Evolutionary conservation across 2,113 vertebrate species (phyloP), one percentile per base, ranked within the genome.

Genomic region (Pachypanchax playfairii): DNA sequence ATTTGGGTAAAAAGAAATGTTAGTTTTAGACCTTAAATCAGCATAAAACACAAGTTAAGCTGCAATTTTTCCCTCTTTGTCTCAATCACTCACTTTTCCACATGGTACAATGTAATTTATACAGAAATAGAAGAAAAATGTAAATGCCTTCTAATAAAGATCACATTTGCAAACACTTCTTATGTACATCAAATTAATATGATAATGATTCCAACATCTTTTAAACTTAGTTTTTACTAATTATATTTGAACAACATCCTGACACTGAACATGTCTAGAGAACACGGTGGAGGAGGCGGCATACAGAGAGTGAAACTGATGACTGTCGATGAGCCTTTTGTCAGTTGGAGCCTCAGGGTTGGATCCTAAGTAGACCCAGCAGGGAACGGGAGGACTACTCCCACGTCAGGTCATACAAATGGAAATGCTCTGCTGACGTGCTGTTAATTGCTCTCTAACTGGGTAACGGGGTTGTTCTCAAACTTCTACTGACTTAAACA

Each of bases 1-100:
- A 86, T 73, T 33, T 56, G 66, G 44, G 64, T 63, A 75, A 61
- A 69, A 53, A n/a, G 49, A 71, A 36, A 81, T 65, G 77, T 66
- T 79, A 49, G 83, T 83, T 85, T 79, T 49, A 72, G 78, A 76
- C 66, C 59, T 64, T 46, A 72, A 75, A 78, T 78, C 63, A 56
- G 51, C 77, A 17, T 49, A 63, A 66, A 31, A 70, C 42, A 7
- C 33, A 65, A 77, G 70, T 59, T 58, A 48, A 59, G 59, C 48
- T 29, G 55, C 61, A 75, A 75, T 73, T 65, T 73, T 20, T 46
- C 29, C 20, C 18, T 4, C 36, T 68, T 51, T 59, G 50, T 42
- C 47, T 72, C 4, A 29, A 65, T 10, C 33, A 35, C 10, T 35
- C 35, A 49, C 35, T 61, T 75, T 70, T 22, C 46, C 12, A 38